Evolutionary conservation across 2,113 vertebrate species (phyloP).

Genomic region (Laterallus jamaicensis): DNA sequence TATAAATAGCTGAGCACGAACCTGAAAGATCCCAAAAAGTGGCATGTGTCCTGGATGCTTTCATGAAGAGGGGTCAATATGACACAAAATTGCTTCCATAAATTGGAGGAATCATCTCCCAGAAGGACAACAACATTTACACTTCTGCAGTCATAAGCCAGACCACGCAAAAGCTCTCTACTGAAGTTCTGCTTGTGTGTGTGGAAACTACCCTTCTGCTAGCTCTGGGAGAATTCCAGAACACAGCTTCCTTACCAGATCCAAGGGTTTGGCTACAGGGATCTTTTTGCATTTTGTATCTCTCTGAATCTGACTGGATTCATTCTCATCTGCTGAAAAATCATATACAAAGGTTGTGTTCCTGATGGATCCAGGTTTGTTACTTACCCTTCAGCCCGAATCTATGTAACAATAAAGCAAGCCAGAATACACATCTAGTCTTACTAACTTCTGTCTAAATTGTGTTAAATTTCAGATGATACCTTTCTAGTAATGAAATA

Average conservation of each 20-base stretch:
- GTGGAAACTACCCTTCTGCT: neutral
- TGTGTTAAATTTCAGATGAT: neutral
- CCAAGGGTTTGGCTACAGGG: neutral
- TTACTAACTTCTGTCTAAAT: neutral
- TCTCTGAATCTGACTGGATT: neutral
- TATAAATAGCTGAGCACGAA: neutral
- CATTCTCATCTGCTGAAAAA: neutral
- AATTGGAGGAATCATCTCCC: neutral
- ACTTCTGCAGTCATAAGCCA: neutral
- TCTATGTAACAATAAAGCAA: neutral
- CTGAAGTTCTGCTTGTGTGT: neutral
- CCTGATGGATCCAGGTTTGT: neutral
- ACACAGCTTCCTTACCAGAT: neutral
- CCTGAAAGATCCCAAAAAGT: neutral
- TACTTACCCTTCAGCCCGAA: neutral
- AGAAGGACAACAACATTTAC: neutral
- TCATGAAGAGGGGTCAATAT: neutral
- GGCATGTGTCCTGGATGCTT: neutral
- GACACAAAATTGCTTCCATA: neutral
- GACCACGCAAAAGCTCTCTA: neutral
- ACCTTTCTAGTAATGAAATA: neutral
- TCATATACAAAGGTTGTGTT: neutral
- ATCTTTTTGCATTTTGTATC: neutral
- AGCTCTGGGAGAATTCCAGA: neutral
- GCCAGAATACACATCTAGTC: neutral